Evolutionary conservation across 2,888 invertebrate genomes (phyloP).

Genomic region (Dioctria rufipes): DNA sequence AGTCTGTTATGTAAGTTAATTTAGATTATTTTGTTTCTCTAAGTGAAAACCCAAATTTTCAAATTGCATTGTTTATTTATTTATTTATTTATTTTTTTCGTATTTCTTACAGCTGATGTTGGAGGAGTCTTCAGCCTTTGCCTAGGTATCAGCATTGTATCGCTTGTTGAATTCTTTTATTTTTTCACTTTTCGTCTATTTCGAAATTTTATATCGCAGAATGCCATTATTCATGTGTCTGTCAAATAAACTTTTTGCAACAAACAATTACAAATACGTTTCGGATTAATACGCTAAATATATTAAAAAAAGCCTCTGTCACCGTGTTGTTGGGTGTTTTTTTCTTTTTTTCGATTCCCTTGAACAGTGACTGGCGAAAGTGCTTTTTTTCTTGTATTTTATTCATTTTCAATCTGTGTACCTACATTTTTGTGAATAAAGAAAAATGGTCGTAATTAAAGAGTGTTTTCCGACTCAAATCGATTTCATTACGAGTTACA

Average conservation of each 20-base stretch:
- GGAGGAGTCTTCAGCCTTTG: constrained; percentile 71
- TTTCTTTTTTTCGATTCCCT: neutral
- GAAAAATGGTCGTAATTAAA: constrained; percentile 53
- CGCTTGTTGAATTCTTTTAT: constrained; percentile 69
- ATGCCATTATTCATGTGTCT: constrained; percentile 49
- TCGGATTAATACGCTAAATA: neutral
- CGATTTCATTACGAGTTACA: constrained; percentile 52
- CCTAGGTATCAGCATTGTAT: constrained; percentile 68
- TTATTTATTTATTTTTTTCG: neutral
- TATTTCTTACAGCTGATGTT: constrained; percentile 66
- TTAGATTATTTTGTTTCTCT: neutral
- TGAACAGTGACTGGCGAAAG: neutral
- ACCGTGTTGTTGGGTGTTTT: constrained; percentile 2
- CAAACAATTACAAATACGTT: neutral
- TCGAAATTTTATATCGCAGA: constrained; percentile 61
- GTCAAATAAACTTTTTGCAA: constrained; percentile 17
- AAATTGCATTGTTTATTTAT: neutral
- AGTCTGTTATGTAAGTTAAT: constrained; percentile 66
- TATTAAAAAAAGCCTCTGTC: neutral
- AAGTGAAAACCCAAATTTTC: neutral
- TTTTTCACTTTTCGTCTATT: constrained; percentile 66
- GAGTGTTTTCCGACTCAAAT: constrained; percentile 50
- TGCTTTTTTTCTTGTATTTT: neutral
- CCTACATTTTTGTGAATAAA: neutral
- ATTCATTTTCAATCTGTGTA: neutral